Conservation (phyloP, 2,797 vertebrate genomes). For the Pipistrellus pipistrellus region DNA sequence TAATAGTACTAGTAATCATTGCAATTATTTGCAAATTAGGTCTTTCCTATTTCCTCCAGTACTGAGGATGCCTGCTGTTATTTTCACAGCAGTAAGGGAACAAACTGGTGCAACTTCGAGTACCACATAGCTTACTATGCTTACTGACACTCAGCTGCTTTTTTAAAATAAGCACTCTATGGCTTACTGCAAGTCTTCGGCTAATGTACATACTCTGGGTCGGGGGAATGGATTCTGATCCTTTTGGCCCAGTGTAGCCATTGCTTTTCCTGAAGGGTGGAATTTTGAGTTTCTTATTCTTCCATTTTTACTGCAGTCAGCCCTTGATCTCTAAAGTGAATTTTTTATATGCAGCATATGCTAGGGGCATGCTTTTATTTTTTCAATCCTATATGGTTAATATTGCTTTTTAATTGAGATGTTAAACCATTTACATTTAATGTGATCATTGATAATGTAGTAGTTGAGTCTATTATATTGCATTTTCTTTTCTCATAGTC, state of each 20-base stretch:
- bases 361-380: no score
- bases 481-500: neutral
- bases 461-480: neutral
- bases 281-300: neutral
- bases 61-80: neutral
- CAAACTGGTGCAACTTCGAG: neutral
- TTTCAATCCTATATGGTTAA: no score
- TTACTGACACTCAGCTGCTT: neutral
- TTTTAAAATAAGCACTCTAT: neutral
- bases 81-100: neutral
- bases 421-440: no score
- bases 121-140: neutral
- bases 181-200: neutral
- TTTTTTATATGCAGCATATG: no score
- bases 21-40: neutral
- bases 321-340: neutral
- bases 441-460: neutral
- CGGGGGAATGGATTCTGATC: neutral
- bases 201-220: neutral
- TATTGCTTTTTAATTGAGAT: no score
- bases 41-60: neutral
- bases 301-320: neutral
- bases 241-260: neutral
- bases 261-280: neutral
- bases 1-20: neutral